phyloP scores from a whole-genome alignment of 2,113 vertebrate genomes.

The Podiceps cristatus region DNA sequence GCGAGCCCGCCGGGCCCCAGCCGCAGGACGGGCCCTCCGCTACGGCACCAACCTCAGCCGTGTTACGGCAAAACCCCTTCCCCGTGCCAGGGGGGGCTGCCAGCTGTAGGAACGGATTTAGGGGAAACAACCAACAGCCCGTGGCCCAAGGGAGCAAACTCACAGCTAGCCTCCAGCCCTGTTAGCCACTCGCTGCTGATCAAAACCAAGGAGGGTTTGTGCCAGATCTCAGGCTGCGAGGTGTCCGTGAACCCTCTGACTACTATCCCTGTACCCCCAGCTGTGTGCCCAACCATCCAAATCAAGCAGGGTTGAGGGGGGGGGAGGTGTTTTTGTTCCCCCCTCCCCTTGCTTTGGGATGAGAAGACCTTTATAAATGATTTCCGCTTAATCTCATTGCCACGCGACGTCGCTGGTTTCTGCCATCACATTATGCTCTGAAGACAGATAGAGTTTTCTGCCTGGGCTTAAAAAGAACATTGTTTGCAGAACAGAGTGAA shows the following conservation, averaged over 20 bases:
- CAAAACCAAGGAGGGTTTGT: neutral
- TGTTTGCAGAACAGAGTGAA: slow-evolving; percentile 26
- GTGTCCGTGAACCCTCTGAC: neutral
- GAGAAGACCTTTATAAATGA: slow-evolving; percentile 38
- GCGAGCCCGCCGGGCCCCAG: too few relatives aligned
- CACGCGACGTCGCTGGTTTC: neutral
- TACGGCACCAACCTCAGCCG: neutral
- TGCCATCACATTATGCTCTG: neutral
- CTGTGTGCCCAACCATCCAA: neutral
- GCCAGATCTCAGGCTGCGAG: neutral
- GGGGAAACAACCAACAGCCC: neutral
- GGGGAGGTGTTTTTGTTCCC: neutral
- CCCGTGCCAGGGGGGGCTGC: too few relatives aligned
- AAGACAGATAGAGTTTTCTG: slow-evolving; percentile 42
- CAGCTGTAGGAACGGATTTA: accelerated
- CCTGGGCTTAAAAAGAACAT: neutral
- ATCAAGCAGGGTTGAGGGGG: neutral
- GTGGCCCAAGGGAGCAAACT: neutral
- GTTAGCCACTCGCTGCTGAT: accelerated
- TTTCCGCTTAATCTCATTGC: slow-evolving; percentile 22
- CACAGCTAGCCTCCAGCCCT: neutral
- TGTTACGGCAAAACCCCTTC: neutral
- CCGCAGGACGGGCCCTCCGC: neutral
- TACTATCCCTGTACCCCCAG: neutral
- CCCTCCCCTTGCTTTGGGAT: neutral